phyloP scores from a whole-genome alignment of 1,140 invertebrate genomes.

The Cydia splendana region DNA sequence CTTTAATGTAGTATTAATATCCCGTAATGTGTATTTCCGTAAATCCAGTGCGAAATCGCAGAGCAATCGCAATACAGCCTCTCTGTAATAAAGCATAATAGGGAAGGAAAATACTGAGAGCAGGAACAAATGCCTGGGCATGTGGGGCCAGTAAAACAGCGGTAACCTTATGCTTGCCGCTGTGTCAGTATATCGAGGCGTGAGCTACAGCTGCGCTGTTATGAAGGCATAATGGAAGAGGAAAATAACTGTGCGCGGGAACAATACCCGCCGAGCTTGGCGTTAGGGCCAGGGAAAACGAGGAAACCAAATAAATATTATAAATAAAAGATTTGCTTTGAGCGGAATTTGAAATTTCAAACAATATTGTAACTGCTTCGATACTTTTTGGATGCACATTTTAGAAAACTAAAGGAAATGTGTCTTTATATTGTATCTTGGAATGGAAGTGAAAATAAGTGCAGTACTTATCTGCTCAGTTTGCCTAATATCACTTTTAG shows the following conservation, averaged over 20 bases:
- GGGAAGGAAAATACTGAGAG: constrained; percentile 17
- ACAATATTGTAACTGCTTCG: too few species aligned
- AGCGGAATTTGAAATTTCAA: too few species aligned
- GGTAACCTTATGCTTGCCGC: not conserved
- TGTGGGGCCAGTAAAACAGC: not conserved
- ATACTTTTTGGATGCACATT: too few species aligned
- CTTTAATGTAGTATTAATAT: too few species aligned
- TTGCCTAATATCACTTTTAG: too few species aligned
- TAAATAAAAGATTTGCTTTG: too few species aligned
- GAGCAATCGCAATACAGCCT: constrained; percentile 6
- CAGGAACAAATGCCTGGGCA: constrained; percentile 18
- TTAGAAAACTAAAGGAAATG: too few species aligned
- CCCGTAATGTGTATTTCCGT: too few species aligned
- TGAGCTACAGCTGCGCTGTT: not conserved
- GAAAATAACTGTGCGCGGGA: constrained; percentile 2
- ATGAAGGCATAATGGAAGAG: constrained; percentile 23
- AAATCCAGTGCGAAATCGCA: too few species aligned
- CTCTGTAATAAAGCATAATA: constrained; percentile 29
- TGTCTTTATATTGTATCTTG: too few species aligned
- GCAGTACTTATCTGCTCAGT: too few species aligned
- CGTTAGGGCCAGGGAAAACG: not conserved
- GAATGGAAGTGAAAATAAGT: too few species aligned
- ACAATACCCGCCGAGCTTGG: not conserved
- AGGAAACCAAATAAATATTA: not conserved
- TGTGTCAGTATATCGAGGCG: not conserved